These are phyloP conservation scores for Nemoura dubitans DNA, from an alignment of 2,888 invertebrate genomes.

Conservation along the genomic window DNA sequence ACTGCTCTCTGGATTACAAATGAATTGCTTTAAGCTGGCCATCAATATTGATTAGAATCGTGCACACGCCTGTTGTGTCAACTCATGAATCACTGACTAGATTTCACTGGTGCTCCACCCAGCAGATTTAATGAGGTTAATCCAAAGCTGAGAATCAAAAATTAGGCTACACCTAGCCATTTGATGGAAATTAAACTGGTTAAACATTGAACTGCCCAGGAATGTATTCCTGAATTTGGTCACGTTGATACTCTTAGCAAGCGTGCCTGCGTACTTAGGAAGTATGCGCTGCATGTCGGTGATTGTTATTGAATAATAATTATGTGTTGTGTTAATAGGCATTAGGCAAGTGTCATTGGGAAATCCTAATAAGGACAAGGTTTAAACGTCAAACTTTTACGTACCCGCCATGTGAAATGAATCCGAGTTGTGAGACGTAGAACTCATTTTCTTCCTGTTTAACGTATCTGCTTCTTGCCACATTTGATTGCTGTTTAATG, in stretches of 20 bases:
- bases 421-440: conserved; percentile 51
- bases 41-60: background rate
- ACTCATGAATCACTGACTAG: background rate
- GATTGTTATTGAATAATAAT: conserved; percentile 27
- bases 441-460: conserved; percentile 51
- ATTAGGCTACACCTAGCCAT: background rate
- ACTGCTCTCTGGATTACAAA: conserved; percentile 7
- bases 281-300: background rate
- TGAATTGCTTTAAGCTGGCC: background rate
- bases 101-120: background rate
- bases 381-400: conserved; percentile 38
- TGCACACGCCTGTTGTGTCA: background rate
- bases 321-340: conserved; percentile 5
- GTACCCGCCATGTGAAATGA: conserved; percentile 52
- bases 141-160: background rate
- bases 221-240: background rate
- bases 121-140: background rate
- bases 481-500: conserved; percentile 40
- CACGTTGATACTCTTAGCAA: background rate
- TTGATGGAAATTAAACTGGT: background rate
- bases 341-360: conserved; percentile 34
- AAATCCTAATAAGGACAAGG: conserved; percentile 13
- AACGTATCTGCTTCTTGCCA: conserved; percentile 48
- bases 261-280: background rate
- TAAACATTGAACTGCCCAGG: too few relatives aligned